Evolutionary conservation across 2,888 invertebrate species (phyloP), one percentile per base, ranked within the genome.

Genomic region (Ceriagrion tenellum): DNA sequence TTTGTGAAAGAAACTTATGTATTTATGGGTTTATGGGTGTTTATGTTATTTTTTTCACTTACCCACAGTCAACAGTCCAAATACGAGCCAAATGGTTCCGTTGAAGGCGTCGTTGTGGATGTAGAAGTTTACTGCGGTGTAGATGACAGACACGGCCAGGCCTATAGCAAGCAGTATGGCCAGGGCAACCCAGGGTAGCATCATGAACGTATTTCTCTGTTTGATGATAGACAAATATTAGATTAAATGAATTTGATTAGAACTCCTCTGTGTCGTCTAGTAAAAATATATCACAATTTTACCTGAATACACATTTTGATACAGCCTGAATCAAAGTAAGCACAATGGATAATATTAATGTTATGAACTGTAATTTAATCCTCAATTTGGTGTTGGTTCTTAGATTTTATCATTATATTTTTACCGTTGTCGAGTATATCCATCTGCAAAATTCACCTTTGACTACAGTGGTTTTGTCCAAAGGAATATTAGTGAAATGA

Each of bases 111-210:
- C 97, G 91, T 97, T 97, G 96, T 98, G 98, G 95, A 98, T 97
- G 97, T 98, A 98, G 96, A 98, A 98, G 91, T 98, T 98, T 96
- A 98, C 98, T 88, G 98, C 98, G 35, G 98, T 98, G 96, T 98
- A 98, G 95, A 99, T 97, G 74, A 99, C 98, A 95, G 98, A 98
- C 96, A 99, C 98, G 90, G 98, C 97, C 95, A 98, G 97, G 1
- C 98, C 98, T 96, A 99, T 97, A 18, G 98, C 98, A 95, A 98
- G 97, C 97, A 99, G 98, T 95, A 98, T 98, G 10, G 98, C 98
- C 95, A 99, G 97, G 93, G 98, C 98, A 74, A 99, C 98, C 98
- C 98, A 99, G 13, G 98, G 98, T 95, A 98, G 97, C 98, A 99
- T 98, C 96, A 98, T 97, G 97, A 98, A 98, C 96, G 98, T 98